Evolutionary conservation across 1,140 invertebrate species (phyloP).

Genomic region (Macrobrachium nipponense): DNA sequence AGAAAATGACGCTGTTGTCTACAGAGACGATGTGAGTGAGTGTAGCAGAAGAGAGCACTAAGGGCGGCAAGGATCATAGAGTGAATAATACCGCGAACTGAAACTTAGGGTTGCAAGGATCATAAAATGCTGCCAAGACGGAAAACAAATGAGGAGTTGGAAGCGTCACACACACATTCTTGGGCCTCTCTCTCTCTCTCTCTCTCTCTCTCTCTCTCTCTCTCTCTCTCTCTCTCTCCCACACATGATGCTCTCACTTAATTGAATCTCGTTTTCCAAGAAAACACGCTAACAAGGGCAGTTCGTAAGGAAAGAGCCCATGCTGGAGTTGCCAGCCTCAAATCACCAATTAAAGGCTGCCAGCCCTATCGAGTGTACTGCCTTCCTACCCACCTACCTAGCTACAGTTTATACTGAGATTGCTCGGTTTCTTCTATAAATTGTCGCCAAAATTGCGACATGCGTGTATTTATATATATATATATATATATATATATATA

Average conservation of each 20-base stretch:
- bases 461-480: not conserved
- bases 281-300: too few species aligned
- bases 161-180: not conserved
- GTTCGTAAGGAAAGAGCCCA: too few species aligned
- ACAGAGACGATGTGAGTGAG: not conserved
- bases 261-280: not conserved
- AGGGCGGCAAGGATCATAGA: not conserved
- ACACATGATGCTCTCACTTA: not conserved
- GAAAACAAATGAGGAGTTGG: too few species aligned
- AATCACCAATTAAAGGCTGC: too few species aligned
- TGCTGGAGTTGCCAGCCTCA: too few species aligned
- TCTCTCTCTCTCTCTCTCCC: slow-evolving; percentile 9
- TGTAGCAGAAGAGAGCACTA: not conserved
- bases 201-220: slow-evolving; percentile 34
- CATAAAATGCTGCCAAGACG: too few species aligned
- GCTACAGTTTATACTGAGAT: not conserved
- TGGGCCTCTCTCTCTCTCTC: slow-evolving; percentile 27
- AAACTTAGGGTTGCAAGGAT: not conserved
- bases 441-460: not conserved
- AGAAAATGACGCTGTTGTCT: not conserved
- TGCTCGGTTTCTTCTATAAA: not conserved
- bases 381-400: too few species aligned
- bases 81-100: not conserved
- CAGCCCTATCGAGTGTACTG: not conserved
- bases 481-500: too few species aligned